These are phyloP conservation scores for Drosophila mettleri DNA, from an alignment of 2,888 invertebrate genomes.

Conservation along the genomic window DNA sequence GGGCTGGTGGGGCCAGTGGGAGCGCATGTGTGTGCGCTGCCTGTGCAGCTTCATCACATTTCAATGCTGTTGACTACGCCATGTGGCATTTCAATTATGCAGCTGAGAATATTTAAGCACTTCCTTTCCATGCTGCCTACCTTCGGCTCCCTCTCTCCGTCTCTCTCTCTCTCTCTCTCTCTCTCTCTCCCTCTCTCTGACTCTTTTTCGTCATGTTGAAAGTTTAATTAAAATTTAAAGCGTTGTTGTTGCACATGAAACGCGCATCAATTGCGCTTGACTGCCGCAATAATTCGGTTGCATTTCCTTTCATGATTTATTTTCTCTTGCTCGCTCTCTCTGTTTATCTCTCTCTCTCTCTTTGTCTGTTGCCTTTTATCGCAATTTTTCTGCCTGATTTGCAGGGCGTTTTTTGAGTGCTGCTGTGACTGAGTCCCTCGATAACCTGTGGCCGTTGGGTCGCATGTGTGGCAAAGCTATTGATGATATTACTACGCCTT, in stretches of 20 bases:
- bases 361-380: constrained; percentile 29
- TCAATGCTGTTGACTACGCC: constrained; percentile 27
- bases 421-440: neutral
- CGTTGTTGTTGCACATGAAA: constrained; percentile 35
- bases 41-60: constrained; percentile 20
- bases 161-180: accelerated
- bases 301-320: neutral
- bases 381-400: constrained; percentile 38
- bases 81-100: constrained; percentile 63
- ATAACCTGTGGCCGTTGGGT: constrained; percentile 4
- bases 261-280: constrained; percentile 55
- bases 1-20: no score
- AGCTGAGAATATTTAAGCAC: constrained; percentile 51
- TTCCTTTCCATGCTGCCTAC: constrained; percentile 1
- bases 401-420: neutral
- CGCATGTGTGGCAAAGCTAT: constrained; percentile 2
- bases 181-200: neutral
- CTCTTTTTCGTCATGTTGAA: neutral
- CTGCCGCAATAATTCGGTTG: constrained; percentile 28
- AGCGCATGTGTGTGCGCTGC: constrained; percentile 1
- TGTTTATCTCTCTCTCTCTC: neutral
- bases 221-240: constrained; percentile 40
- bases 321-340: neutral
- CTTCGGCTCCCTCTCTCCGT: accelerated
- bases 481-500: neutral